Base-by-base conservation (phyloP, 2,797 vertebrate species). In the Liparis tanakae region DNA sequence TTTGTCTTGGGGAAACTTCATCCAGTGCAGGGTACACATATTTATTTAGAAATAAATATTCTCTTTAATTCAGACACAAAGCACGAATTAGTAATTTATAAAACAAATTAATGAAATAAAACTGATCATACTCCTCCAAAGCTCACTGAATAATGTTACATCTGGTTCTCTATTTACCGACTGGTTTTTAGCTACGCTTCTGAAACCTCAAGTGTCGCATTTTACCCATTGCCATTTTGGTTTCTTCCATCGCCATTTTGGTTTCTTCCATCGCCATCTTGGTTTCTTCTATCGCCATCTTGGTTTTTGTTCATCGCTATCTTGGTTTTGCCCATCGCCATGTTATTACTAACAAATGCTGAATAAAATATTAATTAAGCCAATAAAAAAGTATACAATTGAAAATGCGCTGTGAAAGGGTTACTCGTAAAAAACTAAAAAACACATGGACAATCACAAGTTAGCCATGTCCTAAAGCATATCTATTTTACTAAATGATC, bases 1-100 rank as follows among this genome's bases (percentile, higher is more conserved):
- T 30, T 30, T 30, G 25, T 30, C 3, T 7, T 14, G 20, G 30
- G 25, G 69, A 30, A 30, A 30, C 25, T 51, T 39, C 44, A 37
- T 70, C 46, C 37, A 48, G 50, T 36, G 30, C 56, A 30, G 25
- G 2, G 25, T 2, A 30, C 25, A 30, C 2, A 30, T 30, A 30
- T 30, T 30, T 30, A 2, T 30, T 30, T 30, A 30, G 3, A 30
- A 30, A 30, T 3, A 30, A 30, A 30, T 30, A 30, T 30, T 30
- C 2, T 65, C 2, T 65, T 3, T 64, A 20, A 67, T 18, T 50
- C 8, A 54, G 58, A 59, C 22, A 68, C 14, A 25, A 70, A 57
- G 12, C 7, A 20, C 36, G 22, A 62, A 34, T 10, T 30, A 44
- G 8, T 13, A 12, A 36, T 14, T 14, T 18, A 7, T 34, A 13